Conservation (phyloP, 2,888 invertebrate genomes). For the Microplitis manilae region DNA sequence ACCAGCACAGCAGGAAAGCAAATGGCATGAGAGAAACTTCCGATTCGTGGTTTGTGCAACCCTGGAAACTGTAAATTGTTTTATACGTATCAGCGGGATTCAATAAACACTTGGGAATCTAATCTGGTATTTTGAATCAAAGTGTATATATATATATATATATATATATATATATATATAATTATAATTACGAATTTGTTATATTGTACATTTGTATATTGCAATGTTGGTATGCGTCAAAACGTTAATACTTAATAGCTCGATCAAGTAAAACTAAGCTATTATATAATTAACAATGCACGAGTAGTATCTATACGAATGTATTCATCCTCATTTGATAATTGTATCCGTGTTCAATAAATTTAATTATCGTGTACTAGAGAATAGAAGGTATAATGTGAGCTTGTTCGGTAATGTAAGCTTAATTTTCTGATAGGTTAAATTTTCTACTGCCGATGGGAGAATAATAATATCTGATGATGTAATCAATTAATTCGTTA, state of each 20-base stretch:
- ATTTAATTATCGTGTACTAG: not conserved
- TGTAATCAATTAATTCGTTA: not conserved
- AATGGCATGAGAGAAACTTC: slow-evolving; percentile 12
- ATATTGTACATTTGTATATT: not conserved
- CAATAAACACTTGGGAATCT: not conserved
- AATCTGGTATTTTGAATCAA: not conserved
- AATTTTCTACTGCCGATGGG: not conserved
- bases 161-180: no score
- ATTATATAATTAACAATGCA: not conserved
- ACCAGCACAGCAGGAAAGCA: slow-evolving; percentile 9
- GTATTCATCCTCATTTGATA: not conserved
- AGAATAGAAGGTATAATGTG: not conserved
- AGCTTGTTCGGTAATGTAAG: not conserved
- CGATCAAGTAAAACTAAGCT: not conserved
- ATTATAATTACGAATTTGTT: not conserved
- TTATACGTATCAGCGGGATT: not conserved
- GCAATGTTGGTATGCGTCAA: not conserved
- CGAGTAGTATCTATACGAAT: not conserved
- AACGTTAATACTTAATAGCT: not conserved
- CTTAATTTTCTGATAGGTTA: not conserved
- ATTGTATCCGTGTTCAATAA: not conserved
- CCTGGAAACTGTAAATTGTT: slow-evolving; percentile 17
- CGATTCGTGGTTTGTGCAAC: slow-evolving; percentile 9
- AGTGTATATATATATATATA: not conserved
- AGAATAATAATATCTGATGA: not conserved